These are phyloP conservation scores for Cryptotermes secundus DNA, from an alignment of 1,140 invertebrate species.

Conservation along the genomic window DNA sequence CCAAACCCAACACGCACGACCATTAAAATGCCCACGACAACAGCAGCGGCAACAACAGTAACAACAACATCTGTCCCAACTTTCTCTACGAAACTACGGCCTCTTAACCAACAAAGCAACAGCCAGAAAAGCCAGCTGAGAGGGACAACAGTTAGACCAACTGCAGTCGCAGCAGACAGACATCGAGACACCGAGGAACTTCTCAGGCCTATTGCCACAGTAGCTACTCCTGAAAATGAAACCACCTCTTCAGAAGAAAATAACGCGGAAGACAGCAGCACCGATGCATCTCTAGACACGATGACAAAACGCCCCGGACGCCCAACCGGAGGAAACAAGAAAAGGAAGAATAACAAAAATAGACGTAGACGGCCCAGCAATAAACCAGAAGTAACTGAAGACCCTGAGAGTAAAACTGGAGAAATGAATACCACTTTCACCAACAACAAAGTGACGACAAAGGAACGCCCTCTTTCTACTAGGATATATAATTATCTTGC, in stretches of 20 bases:
- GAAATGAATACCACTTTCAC: constrained; percentile 52
- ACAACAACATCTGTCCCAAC: constrained; percentile 30
- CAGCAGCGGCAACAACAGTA: constrained; percentile 40
- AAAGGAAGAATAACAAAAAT: constrained; percentile 61
- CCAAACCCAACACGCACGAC: constrained; percentile 29
- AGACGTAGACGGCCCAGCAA: constrained; percentile 52
- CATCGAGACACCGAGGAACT: not conserved
- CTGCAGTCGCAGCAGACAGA: not conserved
- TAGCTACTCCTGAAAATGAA: not conserved
- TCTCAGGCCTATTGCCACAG: not conserved
- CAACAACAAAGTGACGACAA: constrained; percentile 41
- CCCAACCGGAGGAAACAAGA: constrained; percentile 37
- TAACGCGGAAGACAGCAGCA: constrained; percentile 32
- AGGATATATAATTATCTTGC: constrained; percentile 77
- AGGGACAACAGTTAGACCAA: not conserved
- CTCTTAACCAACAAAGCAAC: not conserved
- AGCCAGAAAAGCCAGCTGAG: not conserved
- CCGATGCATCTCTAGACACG: constrained; percentile 37
- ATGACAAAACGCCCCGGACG: constrained; percentile 37
- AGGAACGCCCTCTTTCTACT: constrained; percentile 61
- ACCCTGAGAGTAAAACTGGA: constrained; percentile 48
- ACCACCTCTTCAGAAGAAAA: not conserved
- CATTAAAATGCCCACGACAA: constrained; percentile 36
- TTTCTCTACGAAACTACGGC: not conserved
- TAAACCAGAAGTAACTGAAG: constrained; percentile 40